phyloP scores from a whole-genome alignment of 64 coral and sea anemone genomes.

The Montipora sp. region DNA sequence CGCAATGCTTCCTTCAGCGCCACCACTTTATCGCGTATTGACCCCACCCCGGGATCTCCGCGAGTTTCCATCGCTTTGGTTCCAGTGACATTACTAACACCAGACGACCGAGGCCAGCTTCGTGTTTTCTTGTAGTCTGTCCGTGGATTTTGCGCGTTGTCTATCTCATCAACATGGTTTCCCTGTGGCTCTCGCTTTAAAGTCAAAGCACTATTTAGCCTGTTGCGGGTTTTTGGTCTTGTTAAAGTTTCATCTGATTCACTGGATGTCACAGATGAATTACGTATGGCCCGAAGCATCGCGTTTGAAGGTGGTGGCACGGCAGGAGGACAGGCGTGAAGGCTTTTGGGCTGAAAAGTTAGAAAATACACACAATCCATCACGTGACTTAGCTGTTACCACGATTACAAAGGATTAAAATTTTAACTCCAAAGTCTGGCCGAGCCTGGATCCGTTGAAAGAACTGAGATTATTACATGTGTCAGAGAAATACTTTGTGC shows the following conservation, averaged over 20 bases:
- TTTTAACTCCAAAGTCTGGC: conserved; percentile 34
- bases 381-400: conserved; percentile 13
- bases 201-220: conserved; percentile 71
- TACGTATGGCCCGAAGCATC: conserved; percentile 81
- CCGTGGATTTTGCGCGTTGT: neutral
- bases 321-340: conserved; percentile 82
- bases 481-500: neutral
- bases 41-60: conserved; percentile 59
- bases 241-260: conserved; percentile 47
- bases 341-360: conserved; percentile 94
- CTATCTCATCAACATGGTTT: neutral
- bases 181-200: conserved; percentile 24
- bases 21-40: conserved; percentile 83
- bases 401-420: neutral
- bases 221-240: conserved; percentile 51
- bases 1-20: conserved; percentile 75
- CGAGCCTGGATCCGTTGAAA: conserved; percentile 29
- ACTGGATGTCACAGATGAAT: conserved; percentile 50
- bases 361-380: conserved; percentile 45
- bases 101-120: neutral
- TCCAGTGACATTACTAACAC: neutral
- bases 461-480: neutral
- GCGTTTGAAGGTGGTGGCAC: conserved; percentile 77
- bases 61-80: neutral
- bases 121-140: neutral